A percentile compares a stretch with the other conserved stretches of the same genome.
phyloP scores from a whole-genome alignment of 1,140 invertebrate species.

The Agrilus planipennis region DNA sequence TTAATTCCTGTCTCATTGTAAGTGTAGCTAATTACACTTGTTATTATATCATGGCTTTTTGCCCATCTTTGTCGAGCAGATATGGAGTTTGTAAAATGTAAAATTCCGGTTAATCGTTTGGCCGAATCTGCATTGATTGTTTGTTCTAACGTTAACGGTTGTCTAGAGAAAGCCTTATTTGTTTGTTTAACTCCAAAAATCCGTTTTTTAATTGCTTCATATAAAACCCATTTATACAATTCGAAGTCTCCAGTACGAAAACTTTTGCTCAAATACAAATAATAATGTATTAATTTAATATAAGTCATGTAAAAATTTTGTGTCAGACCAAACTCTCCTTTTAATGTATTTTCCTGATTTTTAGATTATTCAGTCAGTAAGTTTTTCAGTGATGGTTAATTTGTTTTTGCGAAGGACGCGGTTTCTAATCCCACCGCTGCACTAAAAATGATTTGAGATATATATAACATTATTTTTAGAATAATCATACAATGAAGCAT shows the following conservation, averaged over 20 bases:
- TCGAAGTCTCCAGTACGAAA: constrained; percentile 16
- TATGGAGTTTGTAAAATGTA: constrained; percentile 15
- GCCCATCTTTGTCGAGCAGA: constrained; percentile 16
- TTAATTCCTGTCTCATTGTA: constrained; percentile 4
- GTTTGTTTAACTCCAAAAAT: neutral
- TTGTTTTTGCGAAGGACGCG: too few relatives aligned
- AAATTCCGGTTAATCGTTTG: constrained; percentile 11
- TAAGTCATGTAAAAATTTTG: too few relatives aligned
- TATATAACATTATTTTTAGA: too few relatives aligned
- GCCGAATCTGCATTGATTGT: constrained; percentile 19
- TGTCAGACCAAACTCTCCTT: too few relatives aligned
- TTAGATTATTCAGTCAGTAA: too few relatives aligned
- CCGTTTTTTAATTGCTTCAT: constrained; percentile 15
- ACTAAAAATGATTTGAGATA: too few relatives aligned
- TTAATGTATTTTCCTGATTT: too few relatives aligned
- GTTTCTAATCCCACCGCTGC: too few relatives aligned
- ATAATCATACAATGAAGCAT: too few relatives aligned
- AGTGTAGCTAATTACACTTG: constrained; percentile 11
- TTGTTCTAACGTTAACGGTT: constrained; percentile 10
- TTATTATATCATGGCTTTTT: constrained; percentile 9
- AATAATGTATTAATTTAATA: constrained; percentile 24
- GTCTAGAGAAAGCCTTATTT: constrained; percentile 1
- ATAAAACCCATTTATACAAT: constrained; percentile 16
- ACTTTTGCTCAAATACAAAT: constrained; percentile 18
- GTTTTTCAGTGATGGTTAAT: too few relatives aligned